Percentiles rank a stretch among this genome's conserved stretches.
Evolutionary conservation across 1,140 invertebrate genomes (phyloP).

Genomic region (Popillia japonica): DNA sequence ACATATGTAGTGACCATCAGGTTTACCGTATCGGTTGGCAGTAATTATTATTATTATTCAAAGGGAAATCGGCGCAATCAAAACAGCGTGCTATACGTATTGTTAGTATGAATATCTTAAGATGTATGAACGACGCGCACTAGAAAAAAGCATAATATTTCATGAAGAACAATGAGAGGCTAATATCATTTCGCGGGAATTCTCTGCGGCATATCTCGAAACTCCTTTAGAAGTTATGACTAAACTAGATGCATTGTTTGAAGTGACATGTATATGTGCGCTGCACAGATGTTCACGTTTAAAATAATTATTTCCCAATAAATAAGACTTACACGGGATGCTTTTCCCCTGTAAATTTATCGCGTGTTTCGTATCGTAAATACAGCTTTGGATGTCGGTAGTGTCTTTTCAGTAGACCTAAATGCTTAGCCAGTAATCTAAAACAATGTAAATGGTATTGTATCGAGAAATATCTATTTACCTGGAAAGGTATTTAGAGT

Average conservation of each 20-base stretch:
- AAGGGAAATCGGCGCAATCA: conserved; percentile 15
- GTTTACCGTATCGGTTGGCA: background rate
- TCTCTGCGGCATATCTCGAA: conserved; percentile 8
- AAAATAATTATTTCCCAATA: conserved; percentile 35
- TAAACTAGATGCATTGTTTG: conserved; percentile 20
- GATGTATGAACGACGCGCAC: conserved; percentile 5
- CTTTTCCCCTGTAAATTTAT: conserved; percentile 15
- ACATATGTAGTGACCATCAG: too few relatives aligned
- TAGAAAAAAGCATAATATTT: conserved; percentile 22
- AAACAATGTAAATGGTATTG: background rate
- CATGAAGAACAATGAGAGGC: conserved; percentile 27
- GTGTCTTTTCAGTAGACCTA: background rate
- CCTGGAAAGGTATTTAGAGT: background rate
- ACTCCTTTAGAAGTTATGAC: conserved; percentile 29
- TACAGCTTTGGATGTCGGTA: conserved; percentile 5
- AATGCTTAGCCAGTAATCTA: background rate
- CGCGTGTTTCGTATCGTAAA: conserved; percentile 26
- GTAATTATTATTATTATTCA: conserved; percentile 27
- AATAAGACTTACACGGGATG: conserved; percentile 17
- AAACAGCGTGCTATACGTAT: background rate
- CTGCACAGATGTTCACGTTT: conserved; percentile 26
- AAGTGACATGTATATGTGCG: conserved; percentile 28
- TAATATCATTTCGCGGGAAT: conserved; percentile 32
- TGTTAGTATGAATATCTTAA: background rate
- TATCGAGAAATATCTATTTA: background rate